These are phyloP conservation scores for Sturnus vulgaris DNA, from an alignment of 2,113 vertebrate species.

Conservation along the genomic window DNA sequence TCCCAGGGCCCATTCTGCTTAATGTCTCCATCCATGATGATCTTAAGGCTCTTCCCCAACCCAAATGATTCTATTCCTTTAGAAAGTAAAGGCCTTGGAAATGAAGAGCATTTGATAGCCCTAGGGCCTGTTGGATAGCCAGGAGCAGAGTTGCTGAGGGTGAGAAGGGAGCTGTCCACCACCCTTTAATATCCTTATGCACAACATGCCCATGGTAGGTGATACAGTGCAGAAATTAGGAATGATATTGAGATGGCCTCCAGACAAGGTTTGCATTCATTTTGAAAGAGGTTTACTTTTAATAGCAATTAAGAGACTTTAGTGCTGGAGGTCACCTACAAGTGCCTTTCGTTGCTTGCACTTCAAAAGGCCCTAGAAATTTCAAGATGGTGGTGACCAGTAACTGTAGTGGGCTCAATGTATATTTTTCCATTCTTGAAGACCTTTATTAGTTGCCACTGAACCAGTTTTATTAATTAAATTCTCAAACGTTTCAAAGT, in stretches of 20 bases:
- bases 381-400: background rate
- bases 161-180: background rate
- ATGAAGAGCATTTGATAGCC: background rate
- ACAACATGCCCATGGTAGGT: background rate
- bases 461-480: slow-evolving; percentile 16
- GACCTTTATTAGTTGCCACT: slow-evolving; percentile 3
- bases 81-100: background rate
- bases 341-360: background rate
- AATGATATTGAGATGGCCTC: background rate
- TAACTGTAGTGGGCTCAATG: background rate
- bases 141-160: background rate
- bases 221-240: background rate
- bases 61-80: background rate
- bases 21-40: background rate
- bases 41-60: background rate
- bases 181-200: background rate
- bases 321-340: background rate
- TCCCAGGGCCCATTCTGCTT: background rate
- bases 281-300: background rate
- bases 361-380: background rate
- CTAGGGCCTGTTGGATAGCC: background rate
- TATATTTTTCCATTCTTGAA: slow-evolving; percentile 18
- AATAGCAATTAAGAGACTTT: background rate
- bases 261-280: background rate
- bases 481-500: slow-evolving; percentile 6